These are phyloP conservation scores for Myodes glareolus DNA, from an alignment of 2,113 vertebrate genomes.

Conservation along the genomic window DNA sequence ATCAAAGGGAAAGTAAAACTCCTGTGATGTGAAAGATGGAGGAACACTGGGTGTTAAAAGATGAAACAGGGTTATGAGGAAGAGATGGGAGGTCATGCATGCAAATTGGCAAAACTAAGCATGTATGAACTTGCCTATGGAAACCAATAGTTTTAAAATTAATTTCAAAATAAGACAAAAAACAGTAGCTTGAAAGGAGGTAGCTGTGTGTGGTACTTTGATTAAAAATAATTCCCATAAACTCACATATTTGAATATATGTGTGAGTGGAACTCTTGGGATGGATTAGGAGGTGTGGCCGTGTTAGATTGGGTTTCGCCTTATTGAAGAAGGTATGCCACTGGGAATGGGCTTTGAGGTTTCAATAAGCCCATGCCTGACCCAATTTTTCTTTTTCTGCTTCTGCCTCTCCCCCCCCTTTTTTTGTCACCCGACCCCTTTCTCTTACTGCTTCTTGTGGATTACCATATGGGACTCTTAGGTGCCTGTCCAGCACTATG, in stretches of 20 bases:
- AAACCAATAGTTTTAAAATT: neutral
- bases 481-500: neutral
- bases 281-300: neutral
- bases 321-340: neutral
- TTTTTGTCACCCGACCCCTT: rapidly evolving
- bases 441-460: neutral
- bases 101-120: neutral
- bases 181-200: neutral
- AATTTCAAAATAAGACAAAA: neutral
- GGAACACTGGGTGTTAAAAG: neutral
- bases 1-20: neutral
- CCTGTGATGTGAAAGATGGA: neutral
- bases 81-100: too few species aligned
- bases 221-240: neutral
- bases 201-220: neutral
- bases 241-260: neutral
- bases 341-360: neutral
- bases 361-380: neutral
- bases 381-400: neutral
- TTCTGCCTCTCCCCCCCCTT: neutral
- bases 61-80: neutral
- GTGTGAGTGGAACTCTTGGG: too few species aligned
- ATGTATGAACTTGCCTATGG: neutral
- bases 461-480: too few species aligned
- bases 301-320: neutral